phyloP scores from a whole-genome alignment of 2,113 vertebrate species.

The Fulica atra region DNA sequence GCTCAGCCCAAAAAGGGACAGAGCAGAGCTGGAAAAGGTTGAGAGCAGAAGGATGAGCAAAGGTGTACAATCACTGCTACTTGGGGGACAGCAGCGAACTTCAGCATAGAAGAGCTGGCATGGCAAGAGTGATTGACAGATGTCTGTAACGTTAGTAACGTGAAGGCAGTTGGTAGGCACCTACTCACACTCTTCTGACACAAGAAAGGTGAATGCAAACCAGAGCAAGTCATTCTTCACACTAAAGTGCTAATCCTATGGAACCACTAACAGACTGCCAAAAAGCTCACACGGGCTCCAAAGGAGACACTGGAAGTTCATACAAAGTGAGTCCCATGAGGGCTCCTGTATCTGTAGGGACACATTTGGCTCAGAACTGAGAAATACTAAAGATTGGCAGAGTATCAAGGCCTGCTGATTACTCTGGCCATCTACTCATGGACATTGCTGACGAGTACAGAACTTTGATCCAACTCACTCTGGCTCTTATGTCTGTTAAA shows the following conservation, averaged over 20 bases:
- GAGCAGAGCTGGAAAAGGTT: not conserved
- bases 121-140: not conserved
- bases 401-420: not conserved
- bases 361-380: not conserved
- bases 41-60: not conserved
- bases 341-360: not conserved
- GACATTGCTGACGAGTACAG: not conserved
- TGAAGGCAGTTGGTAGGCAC: not conserved
- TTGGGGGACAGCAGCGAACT: not conserved
- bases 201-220: not conserved
- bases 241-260: not conserved
- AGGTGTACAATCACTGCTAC: not conserved
- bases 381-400: not conserved
- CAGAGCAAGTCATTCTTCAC: not conserved
- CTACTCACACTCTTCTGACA: not conserved
- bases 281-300: not conserved
- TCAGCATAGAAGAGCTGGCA: not conserved
- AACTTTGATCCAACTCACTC: not conserved
- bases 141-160: not conserved
- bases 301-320: not conserved
- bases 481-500: not conserved
- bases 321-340: not conserved
- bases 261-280: not conserved
- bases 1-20: not conserved
- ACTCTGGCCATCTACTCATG: not conserved